phyloP scores from a whole-genome alignment of 2,888 invertebrate species.

The Allolobophora icterica region DNA sequence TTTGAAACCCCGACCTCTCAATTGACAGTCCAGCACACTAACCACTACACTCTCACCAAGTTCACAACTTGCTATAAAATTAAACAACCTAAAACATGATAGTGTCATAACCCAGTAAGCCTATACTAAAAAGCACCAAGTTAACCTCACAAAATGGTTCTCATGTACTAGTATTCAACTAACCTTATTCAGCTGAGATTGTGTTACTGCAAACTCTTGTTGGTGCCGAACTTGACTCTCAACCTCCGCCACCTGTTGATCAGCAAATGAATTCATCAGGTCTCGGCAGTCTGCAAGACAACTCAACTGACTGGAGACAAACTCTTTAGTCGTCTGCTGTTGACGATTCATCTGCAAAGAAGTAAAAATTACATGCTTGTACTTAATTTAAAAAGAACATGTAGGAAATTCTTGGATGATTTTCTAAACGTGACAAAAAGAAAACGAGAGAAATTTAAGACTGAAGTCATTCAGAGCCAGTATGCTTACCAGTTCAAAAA shows the following conservation, averaged over 20 bases:
- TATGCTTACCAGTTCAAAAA: conserved; percentile 33
- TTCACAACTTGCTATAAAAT: neutral
- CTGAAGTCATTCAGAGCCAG: neutral
- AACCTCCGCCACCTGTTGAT: conserved; percentile 32
- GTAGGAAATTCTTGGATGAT: neutral
- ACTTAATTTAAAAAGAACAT: neutral
- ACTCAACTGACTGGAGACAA: conserved; percentile 12
- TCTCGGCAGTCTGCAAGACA: conserved; percentile 21
- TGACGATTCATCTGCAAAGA: conserved; percentile 27
- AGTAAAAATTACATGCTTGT: neutral
- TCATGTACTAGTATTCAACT: neutral
- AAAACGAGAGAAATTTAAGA: neutral
- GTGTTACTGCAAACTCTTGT: neutral
- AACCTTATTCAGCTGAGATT: neutral
- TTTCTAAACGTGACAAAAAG: neutral
- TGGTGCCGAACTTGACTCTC: neutral
- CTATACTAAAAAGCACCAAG: neutral
- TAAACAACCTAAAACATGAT: neutral
- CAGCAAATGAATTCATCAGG: conserved; percentile 5
- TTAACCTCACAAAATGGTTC: neutral
- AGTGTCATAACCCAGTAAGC: neutral
- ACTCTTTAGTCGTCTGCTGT: conserved; percentile 30
- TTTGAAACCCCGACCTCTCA: too few species aligned
- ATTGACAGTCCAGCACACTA: too few species aligned
- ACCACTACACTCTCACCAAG: too few species aligned